Base-by-base conservation (phyloP, 2,113 vertebrate genomes). In the Cyanoramphus novaezelandiae region DNA sequence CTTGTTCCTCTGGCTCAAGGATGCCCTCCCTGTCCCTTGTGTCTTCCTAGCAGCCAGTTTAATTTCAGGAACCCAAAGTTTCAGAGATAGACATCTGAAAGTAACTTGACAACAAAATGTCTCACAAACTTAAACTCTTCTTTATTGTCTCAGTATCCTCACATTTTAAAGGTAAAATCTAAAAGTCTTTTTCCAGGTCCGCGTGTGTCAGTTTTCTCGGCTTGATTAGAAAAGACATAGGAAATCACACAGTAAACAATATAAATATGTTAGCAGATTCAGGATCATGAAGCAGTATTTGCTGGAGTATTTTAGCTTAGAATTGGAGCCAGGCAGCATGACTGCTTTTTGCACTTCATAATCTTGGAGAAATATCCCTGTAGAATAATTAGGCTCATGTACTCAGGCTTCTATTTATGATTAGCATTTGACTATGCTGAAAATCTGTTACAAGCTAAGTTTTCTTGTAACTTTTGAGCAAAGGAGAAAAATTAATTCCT, bases 1-100 rank as follows among this genome's bases (percentile, higher is more conserved):
- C 44, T 82, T 3, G 0, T 64, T 64, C 10, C 39, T 50, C n/a
- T 63, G 50, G 9, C 29, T 59, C 37, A 37, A 65, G 25, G 33
- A 57, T 46, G 3, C 28, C 13, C 19, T 84, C 13, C 15, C n/a
- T 0, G 0, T 50, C 33, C 20, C 55, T 70, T 0, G 0, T 33
- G 39, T 41, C 46, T 52, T 43, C 27, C 17, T 57, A 55, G 74
- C 37, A 91, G 47, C 41, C 13, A 65, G 44, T 94, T 91, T 86
- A 43, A 44, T 29, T 85, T 94, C 53, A 74, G 59, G 41, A 89
- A 85, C 39, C 14, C n/a, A 62, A 57, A 19, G 6, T 65, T 85
- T 76, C 59, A 46, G 39, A 78, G 65, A 47, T 14, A 29, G 46
- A 35, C 11, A 86, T 91, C 86, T 24, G 7, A 91, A 92, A 76